Conservation (phyloP, 2,888 invertebrate genomes). For the Drosophila ochracea region DNA sequence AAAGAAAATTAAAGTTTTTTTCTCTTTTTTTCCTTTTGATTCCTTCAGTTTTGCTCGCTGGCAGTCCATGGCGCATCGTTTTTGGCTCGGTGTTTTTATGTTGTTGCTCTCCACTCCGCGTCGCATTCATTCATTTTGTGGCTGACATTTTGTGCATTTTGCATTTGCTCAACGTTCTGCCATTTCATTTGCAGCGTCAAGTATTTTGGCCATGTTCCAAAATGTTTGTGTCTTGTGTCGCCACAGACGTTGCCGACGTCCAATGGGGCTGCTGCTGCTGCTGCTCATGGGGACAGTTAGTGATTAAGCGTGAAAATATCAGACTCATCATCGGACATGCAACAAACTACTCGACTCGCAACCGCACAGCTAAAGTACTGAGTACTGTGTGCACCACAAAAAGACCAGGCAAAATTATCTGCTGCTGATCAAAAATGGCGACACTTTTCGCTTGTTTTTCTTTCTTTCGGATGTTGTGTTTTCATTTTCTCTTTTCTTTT, state of each 20-base stretch:
- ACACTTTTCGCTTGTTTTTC: slow-evolving; percentile 62
- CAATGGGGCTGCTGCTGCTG: slow-evolving; percentile 32
- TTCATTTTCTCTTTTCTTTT: slow-evolving; percentile 20
- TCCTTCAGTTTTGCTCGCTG: slow-evolving; percentile 55
- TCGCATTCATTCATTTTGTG: slow-evolving; percentile 2
- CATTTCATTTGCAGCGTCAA: slow-evolving; percentile 81
- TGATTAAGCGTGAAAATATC: slow-evolving; percentile 83
- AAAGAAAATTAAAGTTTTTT: slow-evolving; percentile 73
- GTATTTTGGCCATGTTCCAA: slow-evolving; percentile 76
- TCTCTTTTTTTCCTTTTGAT: slow-evolving; percentile 16
- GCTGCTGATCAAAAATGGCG: slow-evolving; percentile 57
- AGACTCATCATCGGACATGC: slow-evolving; percentile 60
- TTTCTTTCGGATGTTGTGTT: slow-evolving; percentile 29
- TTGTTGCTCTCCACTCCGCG: neutral
- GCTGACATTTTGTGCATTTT: slow-evolving; percentile 69
- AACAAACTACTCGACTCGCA: slow-evolving; percentile 26
- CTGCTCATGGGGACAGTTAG: slow-evolving; percentile 75
- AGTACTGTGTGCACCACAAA: neutral
- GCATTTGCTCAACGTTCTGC: slow-evolving; percentile 68
- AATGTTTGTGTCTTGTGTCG: slow-evolving; percentile 67
- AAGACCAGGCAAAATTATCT: slow-evolving; percentile 28
- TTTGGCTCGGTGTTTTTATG: slow-evolving; percentile 46
- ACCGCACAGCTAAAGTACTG: slow-evolving; percentile 5
- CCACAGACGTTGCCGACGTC: slow-evolving; percentile 50
- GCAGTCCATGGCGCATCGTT: slow-evolving; percentile 50